Evolutionary conservation across 2,888 invertebrate genomes (phyloP), one percentile per base, ranked within the genome.

Genomic region (Molanna angustata): DNA sequence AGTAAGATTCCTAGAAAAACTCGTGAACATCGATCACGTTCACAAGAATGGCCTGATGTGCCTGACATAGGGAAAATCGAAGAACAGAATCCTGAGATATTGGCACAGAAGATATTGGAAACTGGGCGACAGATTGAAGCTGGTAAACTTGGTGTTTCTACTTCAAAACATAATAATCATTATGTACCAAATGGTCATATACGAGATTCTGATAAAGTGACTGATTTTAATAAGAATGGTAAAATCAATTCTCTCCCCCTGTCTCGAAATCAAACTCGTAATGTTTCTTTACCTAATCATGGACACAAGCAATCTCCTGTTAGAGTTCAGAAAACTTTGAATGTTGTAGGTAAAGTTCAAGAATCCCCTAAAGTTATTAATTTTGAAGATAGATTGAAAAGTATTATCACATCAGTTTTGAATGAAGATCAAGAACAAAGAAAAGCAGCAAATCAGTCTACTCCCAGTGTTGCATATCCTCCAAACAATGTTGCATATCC

Each of bases 11-110:
- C 80, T 1, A 77, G 90, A 20, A 84, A 85, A 63, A 79, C 76
- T 52, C 73, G 86, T 14, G 90, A 90, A 62, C 84, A 86, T 62
- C 79, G 91, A 14, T 84, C 88, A 4, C 80, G 92, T 2, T 90
- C 91, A 0, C 91, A 92, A 65, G 93, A 93, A 66, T 93, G 93
- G 93, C 92, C 92, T 0, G 91, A 92, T 63, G 88, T 93, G 21
- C 92, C 93, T 1, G 91, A 93, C 62, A 84, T 92, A 46, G 90
- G 88, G 1, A 93, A 92, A 71, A 93, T 93, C 54, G 90, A 93
- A 66, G 94, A 94, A 67, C 91, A 91, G 67, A 93, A 94, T 72
- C 93, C 93, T 0, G 93, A 93, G 69, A 82, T 93, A 46, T 73
- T 93, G 48, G 93, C 93, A 1, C 90, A 90, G 69, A 94, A 94